Base-by-base conservation (phyloP, 2,888 invertebrate species). In the Orthonevra nobilis region DNA sequence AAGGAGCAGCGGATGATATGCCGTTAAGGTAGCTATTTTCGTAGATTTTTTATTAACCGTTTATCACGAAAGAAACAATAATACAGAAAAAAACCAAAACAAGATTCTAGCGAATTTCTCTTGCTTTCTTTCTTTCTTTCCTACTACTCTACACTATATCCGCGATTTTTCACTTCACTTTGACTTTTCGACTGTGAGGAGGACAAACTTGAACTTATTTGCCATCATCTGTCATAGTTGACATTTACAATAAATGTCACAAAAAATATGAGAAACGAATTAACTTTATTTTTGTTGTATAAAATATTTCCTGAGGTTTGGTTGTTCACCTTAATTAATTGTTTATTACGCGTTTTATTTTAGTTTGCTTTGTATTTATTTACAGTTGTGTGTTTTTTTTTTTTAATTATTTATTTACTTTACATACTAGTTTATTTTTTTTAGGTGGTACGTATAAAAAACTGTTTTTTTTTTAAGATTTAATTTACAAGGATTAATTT, bases 1-100 rank as follows among this genome's bases (percentile, higher is more conserved):
- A 86, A 85, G 86, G 85, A 84, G 83, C 84, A 84, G 82, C 83
- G 83, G 83, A 81, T 84, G 83, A 81, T 77, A 82, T 69, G 81
- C 81, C 28, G 83, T 81, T 82, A 83, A 74, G 81, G 83, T 82
- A 83, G 83, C 84, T 82, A 84, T 84, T 84, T 84, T 84, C 61
- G 82, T 81, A 82, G 56, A 82, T 84, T 84, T 84, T 69, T 48
- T 60, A 19, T 32, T n/a, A n/a, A 72, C 64, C 72, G 64, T 66
- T 66, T 40, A 30, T 68, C 54, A 7, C 52, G 56, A 64, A 26
- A 52, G 38, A 46, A 40, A 38, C 23, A 23, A 23, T 23, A 23
- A 23, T 4, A 23, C 5, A 23, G 4, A 1, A 10, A 9, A 9
- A 30, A 14, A 7, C 10, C 1, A 36, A 9, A 20, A 23, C 1